Base-by-base conservation (phyloP, 2,113 vertebrate genomes). In the Phocoena sinus region DNA sequence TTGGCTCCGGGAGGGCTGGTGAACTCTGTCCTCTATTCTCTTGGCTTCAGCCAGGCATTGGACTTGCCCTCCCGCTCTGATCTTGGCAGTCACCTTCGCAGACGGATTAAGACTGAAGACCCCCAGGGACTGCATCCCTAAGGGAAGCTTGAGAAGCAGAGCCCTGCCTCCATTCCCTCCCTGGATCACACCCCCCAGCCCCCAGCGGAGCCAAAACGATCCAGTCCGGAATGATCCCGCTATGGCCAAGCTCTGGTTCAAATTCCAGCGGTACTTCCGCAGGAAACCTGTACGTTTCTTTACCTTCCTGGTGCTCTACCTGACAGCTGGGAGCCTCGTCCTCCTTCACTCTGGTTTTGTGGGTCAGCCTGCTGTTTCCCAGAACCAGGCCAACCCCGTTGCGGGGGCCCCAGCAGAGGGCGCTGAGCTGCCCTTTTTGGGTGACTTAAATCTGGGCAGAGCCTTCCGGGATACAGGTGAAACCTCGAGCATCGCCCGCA, bases 161-260 rank as follows among this genome's bases (percentile, higher is more conserved):
- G 47, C 18, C 17, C 21, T 17, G 10, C 36, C 53, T 38, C 5
- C 23, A 8, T 26, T 77, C 33, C 36, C 56, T 71, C 53, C n/a
- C 81, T 6, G 44, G 76, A 10, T 58, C 17, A 21, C 9, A 47
- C 1, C 56, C 25, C 62, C 33, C 10, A 63, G 33, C 13, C 63
- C 8, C 23, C 56, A 47, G 63, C 79, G 12, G 18, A 63, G 53
- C 80, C 6, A 95, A 41, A 5, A 71, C 9, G 50, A 60, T 96
- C 97, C 73, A 97, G 98, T 98, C 96, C 97, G 97, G 96, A 97
- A 99, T 99, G 98, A 98, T 88, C 98, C 97, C 31, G 97, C 98
- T 98, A 99, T 99, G 99, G 99, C 99, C 98, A 99, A 99, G 97
- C 97, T 99, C 96, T 98, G 99, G 98, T 98, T 99, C 80, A 99